A percentile compares a stretch with the other conserved stretches of the same genome.
Evolutionary conservation across 2,888 invertebrate genomes (phyloP).

Genomic region (Cataglyphis rosenhaueri): DNA sequence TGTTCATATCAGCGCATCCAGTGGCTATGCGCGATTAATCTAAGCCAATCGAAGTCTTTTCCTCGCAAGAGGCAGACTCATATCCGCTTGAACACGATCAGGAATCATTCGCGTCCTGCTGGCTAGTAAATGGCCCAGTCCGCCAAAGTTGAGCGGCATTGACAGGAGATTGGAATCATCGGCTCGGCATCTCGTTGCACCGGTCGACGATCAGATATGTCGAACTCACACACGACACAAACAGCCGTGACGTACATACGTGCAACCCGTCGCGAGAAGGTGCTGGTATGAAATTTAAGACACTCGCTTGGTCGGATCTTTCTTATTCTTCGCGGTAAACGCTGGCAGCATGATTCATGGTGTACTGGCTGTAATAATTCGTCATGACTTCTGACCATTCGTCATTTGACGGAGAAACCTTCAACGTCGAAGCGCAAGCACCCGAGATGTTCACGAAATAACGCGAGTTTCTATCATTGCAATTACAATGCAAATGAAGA

Average conservation of each 20-base stretch:
- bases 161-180: constrained; percentile 78
- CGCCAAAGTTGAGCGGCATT: constrained; percentile 74
- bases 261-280: constrained; percentile 60
- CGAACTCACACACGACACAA: constrained; percentile 69
- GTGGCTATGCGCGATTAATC: constrained; percentile 32
- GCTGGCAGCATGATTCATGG: constrained; percentile 75
- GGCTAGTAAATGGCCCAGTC: constrained; percentile 73
- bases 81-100: constrained; percentile 66
- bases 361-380: constrained; percentile 73
- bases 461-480: constrained; percentile 56
- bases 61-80: constrained; percentile 41
- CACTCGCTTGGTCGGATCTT: constrained; percentile 66
- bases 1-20: neutral
- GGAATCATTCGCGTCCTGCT: constrained; percentile 65
- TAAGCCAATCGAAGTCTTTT: constrained; percentile 52
- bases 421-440: constrained; percentile 66
- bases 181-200: constrained; percentile 72
- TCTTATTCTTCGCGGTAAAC: constrained; percentile 69
- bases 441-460: constrained; percentile 38
- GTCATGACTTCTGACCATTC: constrained; percentile 75
- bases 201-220: constrained; percentile 73
- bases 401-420: constrained; percentile 69
- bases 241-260: constrained; percentile 49
- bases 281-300: constrained; percentile 76
- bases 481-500: constrained; percentile 7